Percentiles rank a stretch among this genome's conserved stretches.
phyloP scores from a whole-genome alignment of 2,888 invertebrate genomes.

The Agrochola macilenta region DNA sequence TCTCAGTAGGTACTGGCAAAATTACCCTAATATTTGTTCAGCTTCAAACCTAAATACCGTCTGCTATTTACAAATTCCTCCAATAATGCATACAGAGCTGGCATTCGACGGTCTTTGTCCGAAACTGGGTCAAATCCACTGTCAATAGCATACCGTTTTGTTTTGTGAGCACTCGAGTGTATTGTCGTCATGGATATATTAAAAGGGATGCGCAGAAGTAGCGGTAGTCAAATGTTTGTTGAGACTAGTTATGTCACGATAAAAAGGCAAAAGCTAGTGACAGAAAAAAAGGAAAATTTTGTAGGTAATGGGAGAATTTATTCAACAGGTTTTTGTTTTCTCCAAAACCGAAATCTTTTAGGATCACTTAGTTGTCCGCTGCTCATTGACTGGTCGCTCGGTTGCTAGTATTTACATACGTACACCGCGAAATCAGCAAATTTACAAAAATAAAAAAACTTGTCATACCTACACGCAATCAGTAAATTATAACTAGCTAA shows the following conservation, averaged over 20 bases:
- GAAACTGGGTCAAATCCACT: conserved; percentile 53
- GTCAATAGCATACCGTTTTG: conserved; percentile 56
- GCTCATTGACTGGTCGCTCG: too few relatives aligned
- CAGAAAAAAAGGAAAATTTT: neutral
- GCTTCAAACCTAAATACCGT: neutral
- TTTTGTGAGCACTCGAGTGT: conserved; percentile 42
- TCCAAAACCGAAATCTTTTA: too few relatives aligned
- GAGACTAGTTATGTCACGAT: neutral
- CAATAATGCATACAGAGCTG: conserved; percentile 24
- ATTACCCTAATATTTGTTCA: neutral
- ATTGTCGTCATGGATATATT: conserved; percentile 36
- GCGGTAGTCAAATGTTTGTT: neutral
- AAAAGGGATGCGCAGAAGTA: neutral
- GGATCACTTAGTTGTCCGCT: too few relatives aligned
- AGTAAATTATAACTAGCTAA: too few relatives aligned
- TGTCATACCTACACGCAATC: too few relatives aligned
- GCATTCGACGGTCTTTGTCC: conserved; percentile 42
- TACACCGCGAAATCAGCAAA: too few relatives aligned
- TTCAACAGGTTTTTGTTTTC: neutral
- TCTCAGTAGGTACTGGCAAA: neutral
- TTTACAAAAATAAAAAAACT: too few relatives aligned
- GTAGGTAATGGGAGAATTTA: neutral
- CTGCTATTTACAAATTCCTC: conserved; percentile 32
- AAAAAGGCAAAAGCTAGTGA: neutral
- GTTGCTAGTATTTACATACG: too few relatives aligned